A percentile compares a stretch with the other conserved stretches of the same genome.
Evolutionary conservation across 2,888 invertebrate species (phyloP).

Genomic region (Acrobasis consociella): DNA sequence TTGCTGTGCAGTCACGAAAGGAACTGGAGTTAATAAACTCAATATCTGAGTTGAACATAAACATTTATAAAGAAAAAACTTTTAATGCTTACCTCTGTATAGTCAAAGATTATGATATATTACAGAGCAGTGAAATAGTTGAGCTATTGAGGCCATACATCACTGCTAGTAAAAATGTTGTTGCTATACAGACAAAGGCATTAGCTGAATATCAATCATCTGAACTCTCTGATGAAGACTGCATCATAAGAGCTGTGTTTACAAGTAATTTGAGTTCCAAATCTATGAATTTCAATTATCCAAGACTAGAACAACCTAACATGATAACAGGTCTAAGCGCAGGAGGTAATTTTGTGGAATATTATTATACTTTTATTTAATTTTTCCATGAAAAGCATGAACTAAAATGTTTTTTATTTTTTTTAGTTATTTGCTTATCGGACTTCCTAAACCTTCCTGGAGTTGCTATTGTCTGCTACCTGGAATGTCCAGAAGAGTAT

Average conservation of each 20-base stretch:
- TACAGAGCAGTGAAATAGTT: constrained; percentile 65
- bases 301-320: constrained; percentile 75
- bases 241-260: constrained; percentile 55
- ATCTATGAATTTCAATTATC: constrained; percentile 40
- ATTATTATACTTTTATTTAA: neutral
- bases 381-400: neutral
- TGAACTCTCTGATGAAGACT: constrained; percentile 42
- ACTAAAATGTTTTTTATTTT: constrained; percentile 33
- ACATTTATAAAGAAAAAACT: constrained; percentile 52
- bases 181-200: constrained; percentile 64
- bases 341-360: constrained; percentile 61
- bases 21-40: constrained; percentile 53
- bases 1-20: constrained; percentile 44
- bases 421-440: constrained; percentile 64
- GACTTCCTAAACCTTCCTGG: constrained; percentile 60
- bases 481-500: constrained; percentile 62
- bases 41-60: constrained; percentile 54
- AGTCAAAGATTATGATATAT: constrained; percentile 62
- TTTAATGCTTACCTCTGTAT: constrained; percentile 58
- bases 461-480: constrained; percentile 59
- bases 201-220: constrained; percentile 64
- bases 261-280: constrained; percentile 42
- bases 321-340: constrained; percentile 73
- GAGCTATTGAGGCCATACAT: constrained; percentile 58
- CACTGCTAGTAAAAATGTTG: constrained; percentile 50